These are phyloP conservation scores for Hyposoter didymator DNA, from an alignment of 2,888 invertebrate species.

Conservation along the genomic window DNA sequence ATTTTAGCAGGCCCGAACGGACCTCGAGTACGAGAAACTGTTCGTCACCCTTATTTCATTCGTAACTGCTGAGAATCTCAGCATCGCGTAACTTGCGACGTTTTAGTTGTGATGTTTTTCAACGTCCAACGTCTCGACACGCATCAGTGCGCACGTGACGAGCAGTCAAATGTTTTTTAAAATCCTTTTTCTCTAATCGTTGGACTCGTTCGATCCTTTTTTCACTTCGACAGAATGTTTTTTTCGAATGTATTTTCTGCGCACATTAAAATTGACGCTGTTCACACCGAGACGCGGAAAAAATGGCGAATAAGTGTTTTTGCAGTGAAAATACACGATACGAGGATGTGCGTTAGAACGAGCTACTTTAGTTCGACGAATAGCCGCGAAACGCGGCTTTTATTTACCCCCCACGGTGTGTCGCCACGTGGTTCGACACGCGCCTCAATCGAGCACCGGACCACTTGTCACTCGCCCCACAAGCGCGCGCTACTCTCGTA, in stretches of 20 bases:
- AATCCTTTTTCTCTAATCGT: not conserved
- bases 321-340: not conserved
- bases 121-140: slow-evolving; percentile 20
- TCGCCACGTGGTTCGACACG: slow-evolving; percentile 70
- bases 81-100: slow-evolving; percentile 77
- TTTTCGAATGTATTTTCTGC: not conserved
- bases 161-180: not conserved
- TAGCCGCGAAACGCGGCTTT: slow-evolving; percentile 56
- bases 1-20: slow-evolving; percentile 82
- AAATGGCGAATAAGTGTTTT: not conserved
- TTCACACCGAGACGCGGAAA: not conserved
- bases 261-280: not conserved
- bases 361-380: slow-evolving; percentile 9
- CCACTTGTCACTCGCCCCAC: slow-evolving; percentile 69
- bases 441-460: slow-evolving; percentile 65
- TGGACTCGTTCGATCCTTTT: not conserved
- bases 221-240: not conserved
- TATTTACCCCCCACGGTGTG: slow-evolving; percentile 68
- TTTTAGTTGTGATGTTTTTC: slow-evolving; percentile 6
- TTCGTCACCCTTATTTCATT: slow-evolving; percentile 78
- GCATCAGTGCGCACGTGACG: not conserved
- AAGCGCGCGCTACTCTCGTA: slow-evolving; percentile 29
- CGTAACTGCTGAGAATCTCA: slow-evolving; percentile 78
- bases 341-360: not conserved
- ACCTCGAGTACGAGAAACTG: slow-evolving; percentile 75